phyloP scores from a whole-genome alignment of 2,113 vertebrate genomes.

The Grammomys surdaster region DNA sequence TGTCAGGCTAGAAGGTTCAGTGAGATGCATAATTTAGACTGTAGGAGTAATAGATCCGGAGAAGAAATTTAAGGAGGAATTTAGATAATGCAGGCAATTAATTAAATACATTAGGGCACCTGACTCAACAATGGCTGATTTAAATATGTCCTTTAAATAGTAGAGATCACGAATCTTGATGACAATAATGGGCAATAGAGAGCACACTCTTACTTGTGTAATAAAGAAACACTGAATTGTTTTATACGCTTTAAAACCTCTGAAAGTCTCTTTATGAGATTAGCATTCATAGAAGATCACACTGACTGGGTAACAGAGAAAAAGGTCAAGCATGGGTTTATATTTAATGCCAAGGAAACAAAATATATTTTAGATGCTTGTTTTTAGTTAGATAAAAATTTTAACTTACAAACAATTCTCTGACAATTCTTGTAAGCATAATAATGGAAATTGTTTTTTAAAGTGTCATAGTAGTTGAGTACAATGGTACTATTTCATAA shows the following conservation, averaged over 20 bases:
- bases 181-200: not conserved
- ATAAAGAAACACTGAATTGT: slow-evolving; percentile 52
- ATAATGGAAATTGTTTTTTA: not conserved
- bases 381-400: not conserved
- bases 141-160: slow-evolving; percentile 71
- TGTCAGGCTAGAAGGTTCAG: slow-evolving; percentile 85
- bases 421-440: not conserved
- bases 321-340: slow-evolving; percentile 44
- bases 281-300: slow-evolving; percentile 43
- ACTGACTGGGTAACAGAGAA: slow-evolving; percentile 46
- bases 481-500: not conserved
- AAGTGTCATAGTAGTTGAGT: not conserved
- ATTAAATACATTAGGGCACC: slow-evolving; percentile 73
- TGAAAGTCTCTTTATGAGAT: not conserved
- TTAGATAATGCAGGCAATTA: slow-evolving; percentile 81
- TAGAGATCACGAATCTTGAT: slow-evolving; percentile 54
- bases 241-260: slow-evolving; percentile 39
- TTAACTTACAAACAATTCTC: not conserved
- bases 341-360: slow-evolving; percentile 49
- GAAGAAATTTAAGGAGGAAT: slow-evolving; percentile 88
- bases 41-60: slow-evolving; percentile 87
- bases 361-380: slow-evolving; percentile 18
- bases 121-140: slow-evolving; percentile 70
- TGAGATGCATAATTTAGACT: slow-evolving; percentile 93
- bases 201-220: slow-evolving; percentile 23